phyloP scores from a whole-genome alignment of 2,113 vertebrate genomes.

The Ascaphus truei region DNA sequence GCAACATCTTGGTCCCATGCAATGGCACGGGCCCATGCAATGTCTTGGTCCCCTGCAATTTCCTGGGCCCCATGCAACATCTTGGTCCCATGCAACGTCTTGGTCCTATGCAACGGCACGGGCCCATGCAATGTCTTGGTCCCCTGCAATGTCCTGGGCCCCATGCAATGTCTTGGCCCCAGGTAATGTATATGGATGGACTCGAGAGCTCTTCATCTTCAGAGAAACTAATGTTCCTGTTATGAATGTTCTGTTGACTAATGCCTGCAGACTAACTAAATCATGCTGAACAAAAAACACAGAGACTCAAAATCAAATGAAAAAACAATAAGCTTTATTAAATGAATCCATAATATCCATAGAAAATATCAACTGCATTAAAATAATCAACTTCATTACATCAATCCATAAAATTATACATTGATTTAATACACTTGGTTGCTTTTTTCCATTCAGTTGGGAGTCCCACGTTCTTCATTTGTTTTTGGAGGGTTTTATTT shows the following conservation, averaged over 20 bases:
- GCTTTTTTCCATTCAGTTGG: background rate
- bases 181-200: background rate
- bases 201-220: background rate
- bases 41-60: too few relatives aligned
- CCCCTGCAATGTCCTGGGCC: too few relatives aligned
- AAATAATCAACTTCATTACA: constrained; percentile 4
- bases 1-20: too few relatives aligned
- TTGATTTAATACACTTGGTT: background rate
- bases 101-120: too few relatives aligned
- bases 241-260: background rate
- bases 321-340: constrained; percentile 14
- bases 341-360: constrained; percentile 11
- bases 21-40: too few relatives aligned
- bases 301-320: background rate
- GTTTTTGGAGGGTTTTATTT: background rate
- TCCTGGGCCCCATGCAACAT: too few relatives aligned
- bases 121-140: too few relatives aligned
- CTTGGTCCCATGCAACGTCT: too few relatives aligned
- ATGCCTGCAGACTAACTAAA: background rate
- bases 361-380: constrained; percentile 15
- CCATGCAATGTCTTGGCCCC: too few relatives aligned
- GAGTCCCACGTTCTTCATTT: background rate
- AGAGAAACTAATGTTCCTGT: background rate
- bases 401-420: background rate
- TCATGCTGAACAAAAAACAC: background rate